phyloP scores from a whole-genome alignment of 2,113 vertebrate genomes.

The Rostratula benghalensis region DNA sequence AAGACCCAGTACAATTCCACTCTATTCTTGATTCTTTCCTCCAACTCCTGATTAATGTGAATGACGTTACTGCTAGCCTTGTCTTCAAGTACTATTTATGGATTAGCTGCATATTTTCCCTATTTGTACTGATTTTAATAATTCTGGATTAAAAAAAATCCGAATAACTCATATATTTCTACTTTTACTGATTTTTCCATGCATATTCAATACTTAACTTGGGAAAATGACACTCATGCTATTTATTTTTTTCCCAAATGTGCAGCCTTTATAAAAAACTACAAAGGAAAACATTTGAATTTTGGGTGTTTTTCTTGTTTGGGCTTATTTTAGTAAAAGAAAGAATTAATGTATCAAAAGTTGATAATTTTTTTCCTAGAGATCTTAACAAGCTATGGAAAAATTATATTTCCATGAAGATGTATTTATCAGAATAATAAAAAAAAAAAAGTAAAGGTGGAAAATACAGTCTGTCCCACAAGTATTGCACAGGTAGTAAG shows the following conservation, averaged over 20 bases:
- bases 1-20: not conserved
- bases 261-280: not conserved
- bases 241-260: not conserved
- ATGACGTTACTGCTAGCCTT: not conserved
- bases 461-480: not conserved
- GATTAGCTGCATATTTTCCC: not conserved
- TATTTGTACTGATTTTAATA: not conserved
- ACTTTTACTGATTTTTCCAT: not conserved
- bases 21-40: not conserved
- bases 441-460: not conserved
- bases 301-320: not conserved
- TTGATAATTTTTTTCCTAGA: not conserved
- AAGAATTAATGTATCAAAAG: not conserved
- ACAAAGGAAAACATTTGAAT: not conserved
- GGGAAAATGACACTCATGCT: not conserved
- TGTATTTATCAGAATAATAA: not conserved
- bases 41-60: not conserved
- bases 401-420: not conserved
- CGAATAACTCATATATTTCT: not conserved
- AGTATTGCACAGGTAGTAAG: not conserved
- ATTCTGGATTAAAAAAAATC: not conserved
- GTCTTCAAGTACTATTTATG: not conserved
- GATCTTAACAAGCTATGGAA: not conserved
- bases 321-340: not conserved
- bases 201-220: not conserved